These are phyloP conservation scores for Trachurus trachurus DNA, from an alignment of 2,797 vertebrate species.

Conservation along the genomic window DNA sequence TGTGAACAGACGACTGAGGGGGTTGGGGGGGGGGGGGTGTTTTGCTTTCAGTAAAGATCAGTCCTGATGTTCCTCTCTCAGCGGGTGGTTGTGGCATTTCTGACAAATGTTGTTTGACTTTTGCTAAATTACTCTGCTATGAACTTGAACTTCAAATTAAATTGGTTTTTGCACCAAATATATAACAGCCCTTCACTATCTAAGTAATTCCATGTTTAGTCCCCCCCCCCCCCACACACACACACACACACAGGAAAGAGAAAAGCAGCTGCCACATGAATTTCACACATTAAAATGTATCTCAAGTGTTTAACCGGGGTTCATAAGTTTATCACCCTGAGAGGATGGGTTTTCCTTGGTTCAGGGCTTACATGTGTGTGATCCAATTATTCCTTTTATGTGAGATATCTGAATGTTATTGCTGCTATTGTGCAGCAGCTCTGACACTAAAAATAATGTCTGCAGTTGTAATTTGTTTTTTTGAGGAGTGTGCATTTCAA, in stretches of 20 bases:
- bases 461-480: neutral
- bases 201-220: conserved; percentile 25
- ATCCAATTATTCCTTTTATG: conserved; percentile 32
- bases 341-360: conserved; percentile 11
- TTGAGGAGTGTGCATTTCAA: conserved; percentile 1
- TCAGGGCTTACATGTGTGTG: conserved; percentile 8
- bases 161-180: conserved; percentile 27
- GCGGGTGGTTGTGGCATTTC: conserved; percentile 57
- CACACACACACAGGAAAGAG: too few species aligned
- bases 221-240: too few species aligned
- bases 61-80: conserved; percentile 31
- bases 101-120: conserved; percentile 48
- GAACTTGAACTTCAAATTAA: conserved; percentile 43
- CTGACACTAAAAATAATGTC: neutral
- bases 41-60: conserved; percentile 46
- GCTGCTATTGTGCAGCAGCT: conserved; percentile 4
- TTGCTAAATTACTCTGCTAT: conserved; percentile 43
- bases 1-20: conserved; percentile 21
- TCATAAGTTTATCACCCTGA: conserved; percentile 38
- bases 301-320: conserved; percentile 38
- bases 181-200: conserved; percentile 56
- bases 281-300: conserved; percentile 39
- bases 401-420: conserved; percentile 18
- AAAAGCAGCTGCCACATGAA: conserved; percentile 20
- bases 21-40: too few species aligned